phyloP scores from a whole-genome alignment of 2,888 invertebrate species.

The Microplitis deprimator region DNA sequence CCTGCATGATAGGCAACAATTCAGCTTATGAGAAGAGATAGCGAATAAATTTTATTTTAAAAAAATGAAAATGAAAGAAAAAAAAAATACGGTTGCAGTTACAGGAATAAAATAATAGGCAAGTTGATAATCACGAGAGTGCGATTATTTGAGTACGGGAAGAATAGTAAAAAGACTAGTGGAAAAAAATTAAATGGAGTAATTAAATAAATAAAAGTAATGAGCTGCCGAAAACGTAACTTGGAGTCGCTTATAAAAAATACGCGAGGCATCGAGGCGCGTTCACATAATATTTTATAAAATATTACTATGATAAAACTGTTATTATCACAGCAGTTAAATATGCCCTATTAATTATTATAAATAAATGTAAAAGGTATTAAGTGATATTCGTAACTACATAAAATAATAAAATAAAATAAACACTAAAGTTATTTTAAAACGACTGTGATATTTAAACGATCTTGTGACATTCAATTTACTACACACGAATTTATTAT shows the following conservation, averaged over 20 bases:
- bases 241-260: constrained; percentile 21
- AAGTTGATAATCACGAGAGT: constrained; percentile 43
- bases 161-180: constrained; percentile 4
- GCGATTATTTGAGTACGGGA: constrained; percentile 34
- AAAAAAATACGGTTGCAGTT: constrained; percentile 68
- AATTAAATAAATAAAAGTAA: constrained; percentile 27
- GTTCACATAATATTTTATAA: constrained; percentile 69
- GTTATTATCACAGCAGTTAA: constrained; percentile 66
- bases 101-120: constrained; percentile 54
- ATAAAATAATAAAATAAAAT: constrained; percentile 52
- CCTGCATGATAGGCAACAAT: neutral
- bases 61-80: constrained; percentile 33
- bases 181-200: constrained; percentile 28
- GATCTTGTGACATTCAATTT: constrained; percentile 71
- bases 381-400: constrained; percentile 65
- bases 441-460: constrained; percentile 71
- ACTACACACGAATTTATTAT: constrained; percentile 64
- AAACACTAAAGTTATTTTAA: constrained; percentile 63
- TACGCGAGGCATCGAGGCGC: constrained; percentile 58
- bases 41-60: constrained; percentile 13
- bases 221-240: constrained; percentile 19
- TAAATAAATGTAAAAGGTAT: constrained; percentile 58
- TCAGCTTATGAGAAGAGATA: neutral
- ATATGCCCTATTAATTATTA: constrained; percentile 62
- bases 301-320: constrained; percentile 35